These are phyloP conservation scores for Sanderia malayensis DNA, from an alignment of 30 jellyfish, hydroid and myxozoan genomes.

Conservation along the genomic window DNA sequence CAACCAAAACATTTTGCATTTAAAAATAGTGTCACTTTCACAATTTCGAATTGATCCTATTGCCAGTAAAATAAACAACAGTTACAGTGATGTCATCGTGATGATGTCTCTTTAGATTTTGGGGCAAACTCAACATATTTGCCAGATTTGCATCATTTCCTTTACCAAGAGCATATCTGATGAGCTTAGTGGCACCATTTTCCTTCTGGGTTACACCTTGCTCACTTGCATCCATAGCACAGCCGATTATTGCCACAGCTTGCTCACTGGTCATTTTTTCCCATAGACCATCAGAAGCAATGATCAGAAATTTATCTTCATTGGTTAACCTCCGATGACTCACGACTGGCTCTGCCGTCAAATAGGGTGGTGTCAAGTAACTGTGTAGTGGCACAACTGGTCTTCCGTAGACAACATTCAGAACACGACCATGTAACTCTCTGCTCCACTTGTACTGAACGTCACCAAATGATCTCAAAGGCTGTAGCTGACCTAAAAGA, in stretches of 20 bases:
- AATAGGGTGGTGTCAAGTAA: constrained; percentile 86
- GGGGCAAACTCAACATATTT: constrained; percentile 68
- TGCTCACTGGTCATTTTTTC: constrained; percentile 78
- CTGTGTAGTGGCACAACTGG: constrained; percentile 76
- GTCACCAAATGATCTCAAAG: constrained; percentile 96
- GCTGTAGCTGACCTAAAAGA: constrained; percentile 91
- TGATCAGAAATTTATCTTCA: constrained; percentile 72
- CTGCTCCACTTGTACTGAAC: constrained; percentile 87
- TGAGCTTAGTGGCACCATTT: constrained; percentile 84
- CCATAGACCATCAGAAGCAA: constrained; percentile 97
- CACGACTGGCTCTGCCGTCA: constrained; percentile 90
- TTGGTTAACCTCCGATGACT: constrained; percentile 46
- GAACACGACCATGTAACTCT: constrained; percentile 75
- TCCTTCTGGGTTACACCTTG: constrained; percentile 5
- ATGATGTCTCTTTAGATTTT: constrained; percentile 61
- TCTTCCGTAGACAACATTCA: constrained; percentile 78
- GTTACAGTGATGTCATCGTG: constrained; percentile 97
- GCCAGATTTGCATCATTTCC: constrained; percentile 51
- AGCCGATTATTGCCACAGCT: constrained; percentile 82
- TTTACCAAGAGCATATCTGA: constrained; percentile 75
- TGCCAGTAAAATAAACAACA: constrained; percentile 56
- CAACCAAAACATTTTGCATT: not conserved
- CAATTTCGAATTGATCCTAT: constrained; percentile 15
- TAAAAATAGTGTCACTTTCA: not conserved
- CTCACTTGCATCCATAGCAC: constrained; percentile 41